Conservation (phyloP, 2,113 vertebrate genomes). For the Nannobrachium achirus region DNA sequence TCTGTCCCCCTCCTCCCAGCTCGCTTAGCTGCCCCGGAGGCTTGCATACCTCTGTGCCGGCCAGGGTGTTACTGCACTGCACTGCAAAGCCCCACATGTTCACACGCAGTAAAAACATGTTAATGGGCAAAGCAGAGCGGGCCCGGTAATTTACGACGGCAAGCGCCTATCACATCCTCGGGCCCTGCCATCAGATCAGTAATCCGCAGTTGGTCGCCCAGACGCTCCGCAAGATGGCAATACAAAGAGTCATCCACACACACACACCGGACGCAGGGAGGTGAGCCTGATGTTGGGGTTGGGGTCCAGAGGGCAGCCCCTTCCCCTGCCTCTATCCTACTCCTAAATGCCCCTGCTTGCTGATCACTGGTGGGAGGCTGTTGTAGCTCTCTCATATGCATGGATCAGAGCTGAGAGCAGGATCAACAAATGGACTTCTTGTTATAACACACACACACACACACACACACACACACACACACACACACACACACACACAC, state of each 20-base stretch:
- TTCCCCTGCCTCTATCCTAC: not conserved
- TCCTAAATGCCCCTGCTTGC: slow-evolving; percentile 25
- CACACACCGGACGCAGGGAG: not conserved
- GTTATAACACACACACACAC: no score
- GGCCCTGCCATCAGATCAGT: slow-evolving; percentile 30
- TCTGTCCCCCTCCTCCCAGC: slow-evolving; percentile 6
- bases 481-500: not conserved
- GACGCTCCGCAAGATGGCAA: no score
- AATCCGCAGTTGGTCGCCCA: slow-evolving; percentile 28
- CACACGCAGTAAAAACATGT: slow-evolving; percentile 33
- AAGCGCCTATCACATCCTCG: slow-evolving; percentile 23
- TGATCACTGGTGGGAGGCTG: no score
- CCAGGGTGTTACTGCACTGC: not conserved
- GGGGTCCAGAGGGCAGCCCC: slow-evolving; percentile 37
- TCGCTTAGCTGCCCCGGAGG: not conserved
- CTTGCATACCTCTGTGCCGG: not conserved
- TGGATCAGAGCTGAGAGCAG: slow-evolving; percentile 13
- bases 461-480: not conserved
- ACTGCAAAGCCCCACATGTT: slow-evolving; percentile 14
- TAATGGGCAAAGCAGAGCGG: slow-evolving; percentile 31
- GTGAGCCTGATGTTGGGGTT: slow-evolving; percentile 1
- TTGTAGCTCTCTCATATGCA: no score
- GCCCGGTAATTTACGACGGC: not conserved
- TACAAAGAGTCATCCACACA: not conserved
- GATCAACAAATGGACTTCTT: slow-evolving; percentile 28